These are phyloP conservation scores for Poecilus cupreus DNA, from an alignment of 2,888 invertebrate species.

Conservation along the genomic window DNA sequence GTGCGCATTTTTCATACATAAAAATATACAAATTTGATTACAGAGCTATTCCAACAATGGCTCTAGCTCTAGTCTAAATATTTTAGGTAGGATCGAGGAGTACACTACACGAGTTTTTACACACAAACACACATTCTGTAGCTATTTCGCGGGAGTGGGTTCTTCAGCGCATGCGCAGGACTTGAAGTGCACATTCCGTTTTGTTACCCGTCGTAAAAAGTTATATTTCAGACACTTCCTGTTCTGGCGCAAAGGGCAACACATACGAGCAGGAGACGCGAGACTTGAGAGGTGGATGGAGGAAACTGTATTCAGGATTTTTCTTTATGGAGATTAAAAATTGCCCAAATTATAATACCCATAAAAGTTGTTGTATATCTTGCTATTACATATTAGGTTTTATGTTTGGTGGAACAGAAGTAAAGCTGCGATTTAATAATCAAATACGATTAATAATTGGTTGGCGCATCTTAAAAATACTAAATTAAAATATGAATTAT, in stretches of 20 bases:
- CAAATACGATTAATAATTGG: too few relatives aligned
- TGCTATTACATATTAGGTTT: too few relatives aligned
- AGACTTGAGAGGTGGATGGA: neutral
- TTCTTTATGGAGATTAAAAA: neutral
- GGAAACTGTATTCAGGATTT: neutral
- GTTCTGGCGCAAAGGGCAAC: neutral
- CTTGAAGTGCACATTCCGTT: constrained; percentile 38
- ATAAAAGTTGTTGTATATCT: too few relatives aligned
- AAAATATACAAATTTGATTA: constrained; percentile 55
- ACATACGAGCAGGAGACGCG: too few relatives aligned
- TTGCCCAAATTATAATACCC: neutral
- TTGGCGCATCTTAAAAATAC: too few relatives aligned
- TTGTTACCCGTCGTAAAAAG: constrained; percentile 49
- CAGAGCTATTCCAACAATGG: constrained; percentile 31
- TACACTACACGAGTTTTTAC: constrained; percentile 25
- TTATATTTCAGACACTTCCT: constrained; percentile 50
- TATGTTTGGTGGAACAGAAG: too few relatives aligned
- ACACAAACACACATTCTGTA: neutral
- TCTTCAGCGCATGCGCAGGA: neutral
- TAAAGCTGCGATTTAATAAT: too few relatives aligned
- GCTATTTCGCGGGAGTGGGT: neutral
- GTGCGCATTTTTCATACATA: constrained; percentile 26
- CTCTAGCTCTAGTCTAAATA: constrained; percentile 41
- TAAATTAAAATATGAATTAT: too few relatives aligned
- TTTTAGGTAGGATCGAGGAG: constrained; percentile 11